phyloP scores from a whole-genome alignment of 2,888 invertebrate species.

The Halocaridina rubra region DNA sequence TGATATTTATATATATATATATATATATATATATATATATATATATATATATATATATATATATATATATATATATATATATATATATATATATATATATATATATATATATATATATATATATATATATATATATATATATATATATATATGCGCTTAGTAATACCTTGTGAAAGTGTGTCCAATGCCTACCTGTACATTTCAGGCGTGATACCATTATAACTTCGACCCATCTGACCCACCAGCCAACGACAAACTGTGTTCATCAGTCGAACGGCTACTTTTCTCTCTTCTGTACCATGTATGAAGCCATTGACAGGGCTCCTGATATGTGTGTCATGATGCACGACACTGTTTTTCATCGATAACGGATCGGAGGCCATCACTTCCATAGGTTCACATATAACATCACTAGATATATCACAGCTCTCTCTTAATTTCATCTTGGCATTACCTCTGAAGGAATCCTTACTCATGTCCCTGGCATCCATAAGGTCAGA shows the following conservation, averaged over 20 bases:
- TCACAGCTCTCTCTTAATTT: constrained; percentile 46
- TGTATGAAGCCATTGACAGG: constrained; percentile 32
- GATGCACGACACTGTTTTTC: constrained; percentile 30
- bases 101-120: too few relatives aligned
- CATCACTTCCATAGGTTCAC: constrained; percentile 26
- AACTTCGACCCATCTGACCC: constrained; percentile 27
- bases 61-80: too few relatives aligned
- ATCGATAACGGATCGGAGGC: constrained; percentile 7
- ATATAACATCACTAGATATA: constrained; percentile 44
- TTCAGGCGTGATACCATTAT: constrained; percentile 47
- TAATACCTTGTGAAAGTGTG: background rate
- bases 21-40: too few relatives aligned
- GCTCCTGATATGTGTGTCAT: constrained; percentile 25
- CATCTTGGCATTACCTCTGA: constrained; percentile 29
- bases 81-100: too few relatives aligned
- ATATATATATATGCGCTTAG: too few relatives aligned
- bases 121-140: too few relatives aligned
- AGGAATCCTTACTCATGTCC: constrained; percentile 18
- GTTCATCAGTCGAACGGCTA: constrained; percentile 53
- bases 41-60: too few relatives aligned
- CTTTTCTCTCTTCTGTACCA: constrained; percentile 52
- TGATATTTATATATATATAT: too few relatives aligned
- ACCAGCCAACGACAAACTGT: constrained; percentile 56
- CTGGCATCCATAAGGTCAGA: constrained; percentile 14
- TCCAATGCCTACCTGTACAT: constrained; percentile 41